These are phyloP conservation scores for Myodes glareolus DNA, from an alignment of 2,113 vertebrate species.

Conservation along the genomic window DNA sequence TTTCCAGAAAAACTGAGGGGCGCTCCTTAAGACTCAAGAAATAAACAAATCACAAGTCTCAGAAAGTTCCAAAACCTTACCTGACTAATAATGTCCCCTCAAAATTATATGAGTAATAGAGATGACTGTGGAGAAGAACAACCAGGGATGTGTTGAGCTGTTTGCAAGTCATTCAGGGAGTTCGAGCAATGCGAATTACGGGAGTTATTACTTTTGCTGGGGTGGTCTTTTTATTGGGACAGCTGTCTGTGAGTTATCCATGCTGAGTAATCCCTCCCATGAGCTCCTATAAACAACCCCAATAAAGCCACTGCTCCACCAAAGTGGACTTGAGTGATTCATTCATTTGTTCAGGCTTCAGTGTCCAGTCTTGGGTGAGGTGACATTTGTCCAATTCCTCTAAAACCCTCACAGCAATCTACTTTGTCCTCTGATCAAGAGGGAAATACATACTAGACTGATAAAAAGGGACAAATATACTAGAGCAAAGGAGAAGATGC, in stretches of 20 bases:
- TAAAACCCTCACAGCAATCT: not conserved
- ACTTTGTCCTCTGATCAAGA: not conserved
- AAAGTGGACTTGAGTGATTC: not conserved
- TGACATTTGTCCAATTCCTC: not conserved
- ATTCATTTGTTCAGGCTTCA: not conserved
- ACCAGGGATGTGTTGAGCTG: rapidly evolving
- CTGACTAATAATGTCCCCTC: too few relatives aligned
- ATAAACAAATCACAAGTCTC: not conserved
- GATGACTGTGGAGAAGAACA: not conserved
- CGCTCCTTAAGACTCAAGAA: not conserved
- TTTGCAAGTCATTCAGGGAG: not conserved
- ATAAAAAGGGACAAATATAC: not conserved
- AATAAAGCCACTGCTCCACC: not conserved
- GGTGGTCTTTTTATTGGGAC: not conserved
- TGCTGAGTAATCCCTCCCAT: too few relatives aligned
- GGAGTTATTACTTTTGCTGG: too few relatives aligned
- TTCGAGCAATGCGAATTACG: not conserved
- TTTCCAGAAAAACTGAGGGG: not conserved
- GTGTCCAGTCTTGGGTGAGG: not conserved
- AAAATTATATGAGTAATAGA: not conserved
- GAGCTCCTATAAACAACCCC: not conserved
- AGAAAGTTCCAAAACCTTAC: too few relatives aligned
- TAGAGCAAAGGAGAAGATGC: not conserved
- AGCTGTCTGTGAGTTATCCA: not conserved
- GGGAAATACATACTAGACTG: not conserved